These are phyloP conservation scores for Psilopsiagon aurifrons DNA, from an alignment of 2,113 vertebrate genomes.

Conservation along the genomic window DNA sequence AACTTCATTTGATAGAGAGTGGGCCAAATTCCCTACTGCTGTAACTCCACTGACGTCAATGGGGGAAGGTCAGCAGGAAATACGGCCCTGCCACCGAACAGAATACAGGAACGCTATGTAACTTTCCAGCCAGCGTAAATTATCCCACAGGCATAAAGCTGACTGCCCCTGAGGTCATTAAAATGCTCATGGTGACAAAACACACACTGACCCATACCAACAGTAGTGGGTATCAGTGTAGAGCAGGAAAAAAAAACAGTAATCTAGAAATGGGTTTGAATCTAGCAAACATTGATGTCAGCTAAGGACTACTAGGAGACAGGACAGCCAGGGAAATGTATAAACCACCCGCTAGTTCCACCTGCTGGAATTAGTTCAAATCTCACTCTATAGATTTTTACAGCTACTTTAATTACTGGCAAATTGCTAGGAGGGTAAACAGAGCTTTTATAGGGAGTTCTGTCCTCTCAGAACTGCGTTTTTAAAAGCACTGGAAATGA, in stretches of 20 bases:
- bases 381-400: background rate
- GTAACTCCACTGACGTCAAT: conserved; percentile 40
- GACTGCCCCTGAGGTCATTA: background rate
- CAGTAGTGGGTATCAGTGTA: background rate
- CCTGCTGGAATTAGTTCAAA: conserved; percentile 61
- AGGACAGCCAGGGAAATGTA: background rate
- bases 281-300: background rate
- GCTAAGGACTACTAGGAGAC: background rate
- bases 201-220: background rate
- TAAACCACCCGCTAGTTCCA: conserved; percentile 22
- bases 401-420: conserved; percentile 25
- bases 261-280: background rate
- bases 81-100: rapidly evolving
- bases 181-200: background rate
- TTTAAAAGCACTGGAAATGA: background rate
- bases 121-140: conserved; percentile 10
- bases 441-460: background rate
- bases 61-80: conserved; percentile 47
- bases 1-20: background rate
- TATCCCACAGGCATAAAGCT: background rate
- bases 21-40: conserved; percentile 16
- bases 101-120: conserved; percentile 17
- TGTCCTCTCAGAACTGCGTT: background rate
- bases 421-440: conserved; percentile 5
- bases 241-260: background rate